Evolutionary conservation across 92 coral and sea anemone species (phyloP), one percentile per base, ranked within the genome.

Genomic region (Epizoanthus rinbou): DNA sequence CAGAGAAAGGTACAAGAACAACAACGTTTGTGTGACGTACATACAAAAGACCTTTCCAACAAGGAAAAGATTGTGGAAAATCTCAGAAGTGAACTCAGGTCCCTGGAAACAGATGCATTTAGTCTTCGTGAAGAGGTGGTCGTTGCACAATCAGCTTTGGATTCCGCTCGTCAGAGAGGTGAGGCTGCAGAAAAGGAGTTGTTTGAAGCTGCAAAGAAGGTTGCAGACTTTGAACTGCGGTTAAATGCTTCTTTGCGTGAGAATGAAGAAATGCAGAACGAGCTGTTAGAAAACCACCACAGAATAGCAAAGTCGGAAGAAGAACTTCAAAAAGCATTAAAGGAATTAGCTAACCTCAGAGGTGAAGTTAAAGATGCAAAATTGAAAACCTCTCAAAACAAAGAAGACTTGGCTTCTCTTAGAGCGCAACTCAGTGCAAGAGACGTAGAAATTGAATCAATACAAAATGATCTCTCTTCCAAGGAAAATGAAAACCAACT

Each of bases 1-100:
- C 93, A 91, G 69, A 85, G 91, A 43, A 84, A 83, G 85, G 75
- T 92, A 10, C 91, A 82, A n/a, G 99, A 96, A 58, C 88, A 90
- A 41, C 83, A 96, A 18, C 75, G 82, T 58, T 41, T 84, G 57
- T 76, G 82, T 37, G 94, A 92, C 28, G 83, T 91, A 28, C 93
- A 88, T 24, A 83, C 39, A 23, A 94, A 86, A 76, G 98, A 96
- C 24, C 85, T 94, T 13, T 80, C 87, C 13, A 85, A 83, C 74
- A 93, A 92, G 76, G 93, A 96, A 64, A 87, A 89, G 28, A 87
- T 86, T 16, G 64, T 94, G 2, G 93, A 91, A 60, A 81, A 85
- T 25, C 75, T 94, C 57, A 88, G 80, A 41, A 84, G 73, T 3
- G 94, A 91, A 43, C 89, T 90, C 80, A 88, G 52, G 45, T 82